phyloP scores from a whole-genome alignment of 2,797 vertebrate genomes.

The Pipistrellus kuhlii region DNA sequence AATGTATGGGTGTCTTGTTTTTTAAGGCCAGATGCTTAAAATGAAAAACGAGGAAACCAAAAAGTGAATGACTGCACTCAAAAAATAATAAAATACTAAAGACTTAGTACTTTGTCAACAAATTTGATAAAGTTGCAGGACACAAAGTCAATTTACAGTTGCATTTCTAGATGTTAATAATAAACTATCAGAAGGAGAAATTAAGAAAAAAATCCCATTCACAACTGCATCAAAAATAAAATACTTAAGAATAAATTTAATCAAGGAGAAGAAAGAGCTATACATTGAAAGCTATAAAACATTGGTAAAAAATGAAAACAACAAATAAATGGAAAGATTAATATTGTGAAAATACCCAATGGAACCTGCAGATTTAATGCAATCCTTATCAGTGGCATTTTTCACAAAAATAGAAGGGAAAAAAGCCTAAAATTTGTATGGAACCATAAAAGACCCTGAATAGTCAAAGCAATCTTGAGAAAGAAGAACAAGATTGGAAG shows the following conservation, averaged over 20 bases:
- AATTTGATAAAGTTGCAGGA: neutral
- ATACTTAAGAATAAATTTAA: neutral
- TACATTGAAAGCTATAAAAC: neutral
- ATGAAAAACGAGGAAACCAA: constrained; percentile 22
- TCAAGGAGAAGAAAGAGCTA: neutral
- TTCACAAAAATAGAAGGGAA: neutral
- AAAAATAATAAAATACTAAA: neutral
- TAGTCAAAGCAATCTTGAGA: neutral
- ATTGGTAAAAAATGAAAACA: neutral
- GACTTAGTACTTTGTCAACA: neutral
- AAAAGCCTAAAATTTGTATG: neutral
- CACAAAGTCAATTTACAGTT: neutral
- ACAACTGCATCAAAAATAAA: neutral
- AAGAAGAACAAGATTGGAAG: neutral
- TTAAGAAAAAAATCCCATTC: neutral
- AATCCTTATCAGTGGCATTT: neutral
- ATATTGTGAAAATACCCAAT: neutral
- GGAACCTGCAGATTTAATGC: neutral
- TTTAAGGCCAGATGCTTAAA: neutral
- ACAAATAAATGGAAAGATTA: neutral
- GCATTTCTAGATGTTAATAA: neutral
- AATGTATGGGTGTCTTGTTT: neutral
- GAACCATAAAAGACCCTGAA: neutral
- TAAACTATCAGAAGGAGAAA: neutral
- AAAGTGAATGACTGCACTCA: constrained; percentile 11